A percentile compares a stretch with the other conserved stretches of the same genome.
Evolutionary conservation across 2,113 vertebrate genomes (phyloP).

Genomic region (Herpailurus yagouaroundi): DNA sequence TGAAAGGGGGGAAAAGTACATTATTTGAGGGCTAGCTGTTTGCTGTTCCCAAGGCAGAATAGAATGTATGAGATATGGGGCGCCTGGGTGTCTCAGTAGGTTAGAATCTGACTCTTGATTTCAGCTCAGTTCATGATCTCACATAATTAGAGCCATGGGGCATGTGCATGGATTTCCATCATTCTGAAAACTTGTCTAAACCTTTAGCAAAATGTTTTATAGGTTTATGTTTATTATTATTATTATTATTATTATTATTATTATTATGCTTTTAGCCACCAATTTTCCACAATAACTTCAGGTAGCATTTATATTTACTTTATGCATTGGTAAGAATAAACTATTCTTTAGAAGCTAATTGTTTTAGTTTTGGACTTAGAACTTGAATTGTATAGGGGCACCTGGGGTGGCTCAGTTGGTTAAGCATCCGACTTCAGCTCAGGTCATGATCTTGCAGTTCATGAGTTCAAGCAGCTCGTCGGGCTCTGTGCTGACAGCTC

Average conservation of each 20-base stretch:
- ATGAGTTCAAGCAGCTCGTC: rapidly evolving
- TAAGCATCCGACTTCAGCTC: too few species aligned
- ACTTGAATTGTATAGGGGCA: background rate
- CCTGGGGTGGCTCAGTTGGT: too few species aligned
- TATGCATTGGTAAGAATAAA: background rate
- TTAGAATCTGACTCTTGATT: too few species aligned
- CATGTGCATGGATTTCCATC: background rate
- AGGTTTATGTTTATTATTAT: background rate
- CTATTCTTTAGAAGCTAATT: constrained; percentile 6
- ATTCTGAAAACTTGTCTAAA: background rate
- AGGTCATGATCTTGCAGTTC: too few species aligned
- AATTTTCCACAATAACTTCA: background rate
- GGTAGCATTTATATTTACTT: background rate
- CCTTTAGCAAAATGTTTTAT: background rate
- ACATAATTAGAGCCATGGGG: too few species aligned
- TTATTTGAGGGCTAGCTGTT: background rate
- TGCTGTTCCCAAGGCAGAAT: background rate
- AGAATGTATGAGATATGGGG: background rate
- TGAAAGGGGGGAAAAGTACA: background rate
- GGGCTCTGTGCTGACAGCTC: too few species aligned
- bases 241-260: too few species aligned
- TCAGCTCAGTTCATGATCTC: too few species aligned
- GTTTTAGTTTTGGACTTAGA: constrained; percentile 19
- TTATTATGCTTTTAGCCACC: background rate
- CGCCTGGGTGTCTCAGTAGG: too few species aligned